These are phyloP conservation scores for Galaxea fascicularis DNA, from an alignment of 92 coral and sea anemone genomes.

Conservation along the genomic window DNA sequence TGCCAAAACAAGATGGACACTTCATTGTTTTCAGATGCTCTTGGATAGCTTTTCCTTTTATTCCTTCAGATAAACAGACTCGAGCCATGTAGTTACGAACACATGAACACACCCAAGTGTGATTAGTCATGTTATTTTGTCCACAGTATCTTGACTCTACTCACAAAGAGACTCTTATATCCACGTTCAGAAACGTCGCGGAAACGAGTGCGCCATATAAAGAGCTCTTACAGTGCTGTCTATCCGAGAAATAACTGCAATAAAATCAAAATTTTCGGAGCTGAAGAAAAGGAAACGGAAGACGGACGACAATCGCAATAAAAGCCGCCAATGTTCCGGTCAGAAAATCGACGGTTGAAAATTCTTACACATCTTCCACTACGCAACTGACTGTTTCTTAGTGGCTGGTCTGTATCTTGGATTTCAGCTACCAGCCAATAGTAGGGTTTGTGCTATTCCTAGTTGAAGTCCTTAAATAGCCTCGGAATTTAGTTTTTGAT, in stretches of 20 bases:
- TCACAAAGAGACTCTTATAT: constrained; percentile 79
- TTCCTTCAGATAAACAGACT: neutral
- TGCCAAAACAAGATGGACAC: no score
- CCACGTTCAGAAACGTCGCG: constrained; percentile 85
- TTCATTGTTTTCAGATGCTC: no score
- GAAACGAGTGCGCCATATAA: constrained; percentile 82
- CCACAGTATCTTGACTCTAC: constrained; percentile 80
- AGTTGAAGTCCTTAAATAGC: no score
- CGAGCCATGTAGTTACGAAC: neutral
- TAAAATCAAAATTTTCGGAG: neutral
- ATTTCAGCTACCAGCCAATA: no score
- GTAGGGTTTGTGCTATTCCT: no score
- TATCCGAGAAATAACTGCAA: constrained; percentile 23
- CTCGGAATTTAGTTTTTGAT: no score
- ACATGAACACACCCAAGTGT: neutral
- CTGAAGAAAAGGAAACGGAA: neutral
- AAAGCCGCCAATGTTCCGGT: neutral
- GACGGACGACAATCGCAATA: no score
- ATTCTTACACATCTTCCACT: no score
- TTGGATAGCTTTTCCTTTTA: no score
- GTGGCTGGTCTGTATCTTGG: no score
- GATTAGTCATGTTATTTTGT: constrained; percentile 6
- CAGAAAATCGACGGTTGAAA: neutral
- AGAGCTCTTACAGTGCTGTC: constrained; percentile 66
- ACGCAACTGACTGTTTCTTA: no score